A percentile compares a stretch with the other conserved stretches of the same genome.
Evolutionary conservation across 2,888 invertebrate species (phyloP).

Genomic region (Loripinus fragilis): DNA sequence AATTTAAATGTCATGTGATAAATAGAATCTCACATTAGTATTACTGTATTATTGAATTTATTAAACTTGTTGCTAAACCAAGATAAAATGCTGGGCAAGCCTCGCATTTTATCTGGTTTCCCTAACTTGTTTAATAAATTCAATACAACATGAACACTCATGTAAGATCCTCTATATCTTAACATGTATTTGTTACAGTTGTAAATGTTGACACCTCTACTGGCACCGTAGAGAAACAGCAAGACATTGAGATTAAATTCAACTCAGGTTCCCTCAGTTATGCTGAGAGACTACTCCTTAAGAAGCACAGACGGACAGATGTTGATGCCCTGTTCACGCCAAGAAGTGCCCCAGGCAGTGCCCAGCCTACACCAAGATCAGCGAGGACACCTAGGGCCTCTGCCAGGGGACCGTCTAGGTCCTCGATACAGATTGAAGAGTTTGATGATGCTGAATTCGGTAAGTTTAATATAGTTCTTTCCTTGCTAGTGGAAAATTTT

Average conservation of each 20-base stretch:
- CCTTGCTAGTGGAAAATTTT: too few relatives aligned
- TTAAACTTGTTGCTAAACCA: too few relatives aligned
- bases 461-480: slow-evolving; percentile 26
- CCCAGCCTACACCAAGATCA: slow-evolving; percentile 35
- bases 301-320: slow-evolving; percentile 79
- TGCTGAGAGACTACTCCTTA: slow-evolving; percentile 80
- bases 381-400: slow-evolving; percentile 19
- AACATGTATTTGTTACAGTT: slow-evolving; percentile 63
- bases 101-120: too few relatives aligned
- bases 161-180: too few relatives aligned
- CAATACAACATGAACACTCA: too few relatives aligned
- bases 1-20: too few relatives aligned
- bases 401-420: slow-evolving; percentile 33
- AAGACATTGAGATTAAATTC: slow-evolving; percentile 76
- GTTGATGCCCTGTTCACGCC: slow-evolving; percentile 66
- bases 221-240: slow-evolving; percentile 60
- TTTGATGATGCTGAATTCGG: slow-evolving; percentile 55
- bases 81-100: too few relatives aligned
- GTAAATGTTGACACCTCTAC: slow-evolving; percentile 71
- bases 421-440: slow-evolving; percentile 54
- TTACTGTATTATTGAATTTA: too few relatives aligned
- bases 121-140: too few relatives aligned
- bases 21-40: too few relatives aligned
- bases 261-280: slow-evolving; percentile 74
- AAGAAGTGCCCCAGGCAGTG: slow-evolving; percentile 30